Conservation (phyloP, 2,797 vertebrate genomes). For the Brachyrhaphis roseni region DNA sequence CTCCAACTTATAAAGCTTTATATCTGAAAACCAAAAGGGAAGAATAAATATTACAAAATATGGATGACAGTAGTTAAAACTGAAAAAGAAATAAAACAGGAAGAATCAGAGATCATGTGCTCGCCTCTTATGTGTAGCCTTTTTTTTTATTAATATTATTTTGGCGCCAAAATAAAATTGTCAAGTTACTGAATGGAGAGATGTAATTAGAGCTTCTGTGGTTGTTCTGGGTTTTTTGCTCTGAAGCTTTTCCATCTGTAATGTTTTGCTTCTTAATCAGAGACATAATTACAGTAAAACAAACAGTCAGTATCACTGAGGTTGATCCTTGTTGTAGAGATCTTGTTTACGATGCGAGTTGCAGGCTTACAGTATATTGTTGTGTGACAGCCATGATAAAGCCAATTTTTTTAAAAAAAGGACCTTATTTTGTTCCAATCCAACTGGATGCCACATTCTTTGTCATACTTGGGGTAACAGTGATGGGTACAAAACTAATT, state of each 20-base stretch:
- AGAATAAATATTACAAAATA: neutral
- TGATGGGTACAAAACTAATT: constrained; percentile 53
- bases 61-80: neutral
- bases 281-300: constrained; percentile 47
- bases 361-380: constrained; percentile 20
- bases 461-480: constrained; percentile 54
- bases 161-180: neutral
- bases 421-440: constrained; percentile 45
- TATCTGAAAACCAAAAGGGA: neutral
- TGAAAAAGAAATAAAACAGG: neutral
- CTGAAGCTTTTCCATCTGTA: constrained; percentile 30
- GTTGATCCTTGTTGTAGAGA: constrained; percentile 24
- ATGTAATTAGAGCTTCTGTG: constrained; percentile 19
- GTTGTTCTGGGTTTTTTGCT: constrained; percentile 7
- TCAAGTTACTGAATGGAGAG: constrained; percentile 17
- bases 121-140: neutral
- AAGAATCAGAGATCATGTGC: neutral
- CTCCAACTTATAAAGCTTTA: neutral
- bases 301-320: constrained; percentile 21
- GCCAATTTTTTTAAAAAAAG: constrained; percentile 32
- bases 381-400: constrained; percentile 41
- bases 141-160: neutral
- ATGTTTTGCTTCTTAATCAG: constrained; percentile 39
- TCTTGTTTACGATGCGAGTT: constrained; percentile 28
- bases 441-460: constrained; percentile 46